Evolutionary conservation across 1,140 invertebrate genomes (phyloP).

Genomic region (Lerema accius): DNA sequence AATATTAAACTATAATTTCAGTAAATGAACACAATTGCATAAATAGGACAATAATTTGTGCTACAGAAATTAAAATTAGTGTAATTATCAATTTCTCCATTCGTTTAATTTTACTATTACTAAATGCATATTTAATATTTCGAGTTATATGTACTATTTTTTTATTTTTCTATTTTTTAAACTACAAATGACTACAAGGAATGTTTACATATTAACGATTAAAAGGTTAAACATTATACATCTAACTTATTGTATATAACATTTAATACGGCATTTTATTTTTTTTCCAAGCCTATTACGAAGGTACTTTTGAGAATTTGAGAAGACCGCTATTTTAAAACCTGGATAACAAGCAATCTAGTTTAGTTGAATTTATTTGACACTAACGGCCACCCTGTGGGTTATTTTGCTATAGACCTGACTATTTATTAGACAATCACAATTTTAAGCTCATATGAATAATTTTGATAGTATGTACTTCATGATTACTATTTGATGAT

Average conservation of each 20-base stretch:
- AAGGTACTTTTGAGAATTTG: background rate
- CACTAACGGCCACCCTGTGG: slow-evolving; percentile 4
- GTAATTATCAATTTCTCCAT: background rate
- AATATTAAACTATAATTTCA: no score
- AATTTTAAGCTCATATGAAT: slow-evolving; percentile 16
- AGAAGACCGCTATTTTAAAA: background rate
- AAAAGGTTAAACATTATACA: background rate
- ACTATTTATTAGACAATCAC: slow-evolving; percentile 1
- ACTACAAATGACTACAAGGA: background rate
- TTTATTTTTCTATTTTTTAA: background rate
- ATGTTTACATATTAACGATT: background rate
- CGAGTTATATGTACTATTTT: no score
- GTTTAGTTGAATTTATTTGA: slow-evolving; percentile 1
- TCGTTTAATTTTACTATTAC: no score
- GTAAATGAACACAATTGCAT: no score
- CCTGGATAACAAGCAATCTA: background rate
- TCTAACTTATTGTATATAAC: background rate
- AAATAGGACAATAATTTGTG: no score
- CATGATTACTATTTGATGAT: background rate
- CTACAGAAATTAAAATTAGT: no score
- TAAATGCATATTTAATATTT: no score
- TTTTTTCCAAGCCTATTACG: background rate
- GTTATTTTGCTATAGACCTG: background rate
- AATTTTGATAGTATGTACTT: background rate
- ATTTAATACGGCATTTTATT: background rate